Evolutionary conservation across 2,888 invertebrate genomes (phyloP), one percentile per base, ranked within the genome.

Genomic region (Cenopis cana): DNA sequence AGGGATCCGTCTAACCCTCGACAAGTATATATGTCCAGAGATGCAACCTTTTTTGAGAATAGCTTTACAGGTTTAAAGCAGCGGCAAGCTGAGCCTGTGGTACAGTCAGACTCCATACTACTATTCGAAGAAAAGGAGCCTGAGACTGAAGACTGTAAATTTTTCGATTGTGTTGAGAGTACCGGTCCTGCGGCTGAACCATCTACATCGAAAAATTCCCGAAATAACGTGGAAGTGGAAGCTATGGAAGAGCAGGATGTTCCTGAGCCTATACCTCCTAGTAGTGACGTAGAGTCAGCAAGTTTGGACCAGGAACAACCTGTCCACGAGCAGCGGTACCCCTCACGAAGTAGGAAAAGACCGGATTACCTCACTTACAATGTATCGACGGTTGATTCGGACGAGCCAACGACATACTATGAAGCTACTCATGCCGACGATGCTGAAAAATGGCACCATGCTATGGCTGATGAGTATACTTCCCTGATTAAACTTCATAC

Each of bases 11-110:
- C 18, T 12, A 41, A 59, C 20, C 59, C 59, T 14, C 17, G 20
- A 20, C 17, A 41, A 18, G 38, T 41, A 12, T 24, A 2, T 12
- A 59, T 41, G 20, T 59, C 41, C 5, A 38, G 59, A n/a, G 59
- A 41, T 18, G 59, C 20, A 10, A 41, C 41, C 6, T 59, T 59
- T 41, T 59, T 59, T 17, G 38, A 41, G 41, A 20, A 59, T 59
- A 41, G 41, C 41, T 59, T 59, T 20, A 59, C 17, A 38, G 9
- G 18, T 1, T 41, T 59, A 38, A 41, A 59, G 41, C 41, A 41
- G 41, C 11, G 10, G 11, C 18, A 38, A 5, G 1, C 41, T 41
- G 41, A 29, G 12, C 14, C 33, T 33, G 29, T 55, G 14, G 29
- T 9, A 29, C 5, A 24, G 24, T 24, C 24, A 3, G 24, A 24